A percentile compares a stretch with the other conserved stretches of the same genome.
Evolutionary conservation across 2,113 vertebrate genomes (phyloP).

Genomic region (Strix aluco): DNA sequence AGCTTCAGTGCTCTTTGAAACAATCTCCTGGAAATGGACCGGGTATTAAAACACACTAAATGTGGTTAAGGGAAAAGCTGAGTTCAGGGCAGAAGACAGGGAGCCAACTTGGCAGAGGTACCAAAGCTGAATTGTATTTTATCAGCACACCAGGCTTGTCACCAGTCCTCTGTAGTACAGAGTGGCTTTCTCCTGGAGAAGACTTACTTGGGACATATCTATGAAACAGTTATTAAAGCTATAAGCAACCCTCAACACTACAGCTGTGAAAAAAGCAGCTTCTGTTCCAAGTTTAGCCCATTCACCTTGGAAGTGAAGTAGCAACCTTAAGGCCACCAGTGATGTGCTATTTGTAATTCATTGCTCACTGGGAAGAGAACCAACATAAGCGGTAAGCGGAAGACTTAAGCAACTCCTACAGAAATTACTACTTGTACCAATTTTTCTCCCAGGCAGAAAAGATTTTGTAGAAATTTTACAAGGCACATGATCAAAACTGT

Average conservation of each 20-base stretch:
- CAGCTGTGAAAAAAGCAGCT: not conserved
- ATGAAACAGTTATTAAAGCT: not conserved
- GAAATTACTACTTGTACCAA: not conserved
- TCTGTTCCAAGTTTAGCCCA: not conserved
- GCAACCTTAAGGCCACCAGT: not conserved
- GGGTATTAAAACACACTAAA: not conserved
- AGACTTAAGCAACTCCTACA: not conserved
- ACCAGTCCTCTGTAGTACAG: not conserved
- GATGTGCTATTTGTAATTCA: not conserved
- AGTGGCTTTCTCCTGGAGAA: not conserved
- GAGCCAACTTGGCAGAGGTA: slow-evolving; percentile 23
- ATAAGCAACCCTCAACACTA: not conserved
- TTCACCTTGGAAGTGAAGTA: not conserved
- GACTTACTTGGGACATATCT: not conserved
- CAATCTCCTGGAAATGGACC: not conserved
- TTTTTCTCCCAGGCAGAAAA: not conserved
- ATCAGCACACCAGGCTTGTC: not conserved
- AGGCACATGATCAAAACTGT: not conserved
- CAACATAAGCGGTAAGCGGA: not conserved
- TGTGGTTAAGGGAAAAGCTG: not conserved
- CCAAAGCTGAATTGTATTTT: not conserved
- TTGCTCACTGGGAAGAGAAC: not conserved
- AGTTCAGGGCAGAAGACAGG: not conserved
- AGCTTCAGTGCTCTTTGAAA: not conserved
- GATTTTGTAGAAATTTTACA: not conserved